phyloP scores from a whole-genome alignment of 2,113 vertebrate species.

The Callaeas wilsoni region DNA sequence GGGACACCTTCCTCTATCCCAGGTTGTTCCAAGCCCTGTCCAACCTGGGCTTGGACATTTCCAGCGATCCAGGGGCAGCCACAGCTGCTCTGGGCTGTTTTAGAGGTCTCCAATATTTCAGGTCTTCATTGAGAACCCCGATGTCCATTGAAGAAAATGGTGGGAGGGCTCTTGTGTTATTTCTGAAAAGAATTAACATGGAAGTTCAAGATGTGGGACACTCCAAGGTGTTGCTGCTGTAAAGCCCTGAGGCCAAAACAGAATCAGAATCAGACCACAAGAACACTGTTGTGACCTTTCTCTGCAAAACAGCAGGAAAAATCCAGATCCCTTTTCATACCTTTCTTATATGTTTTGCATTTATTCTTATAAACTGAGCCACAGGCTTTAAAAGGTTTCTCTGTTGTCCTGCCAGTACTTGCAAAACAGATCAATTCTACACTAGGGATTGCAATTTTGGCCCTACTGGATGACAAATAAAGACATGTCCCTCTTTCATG shows the following conservation, averaged over 20 bases:
- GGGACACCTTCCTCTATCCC: background rate
- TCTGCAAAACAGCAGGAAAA: background rate
- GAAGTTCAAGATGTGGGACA: background rate
- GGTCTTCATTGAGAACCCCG: background rate
- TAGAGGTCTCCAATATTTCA: background rate
- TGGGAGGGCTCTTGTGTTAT: background rate
- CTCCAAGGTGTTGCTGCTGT: background rate
- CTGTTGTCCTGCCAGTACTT: background rate
- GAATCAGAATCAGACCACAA: background rate
- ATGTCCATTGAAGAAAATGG: background rate
- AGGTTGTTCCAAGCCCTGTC: fast-evolving
- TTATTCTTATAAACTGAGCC: background rate
- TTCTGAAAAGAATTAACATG: background rate
- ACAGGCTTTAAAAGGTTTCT: background rate
- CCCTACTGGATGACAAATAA: background rate
- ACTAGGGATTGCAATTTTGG: background rate
- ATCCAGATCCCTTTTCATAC: background rate
- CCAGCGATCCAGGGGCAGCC: background rate
- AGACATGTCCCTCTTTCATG: background rate
- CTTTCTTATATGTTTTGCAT: background rate
- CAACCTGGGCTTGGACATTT: background rate
- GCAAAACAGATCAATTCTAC: background rate
- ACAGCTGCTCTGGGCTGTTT: background rate
- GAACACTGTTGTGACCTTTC: background rate
- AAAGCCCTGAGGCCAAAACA: background rate